A percentile compares a stretch with the other conserved stretches of the same genome.
Evolutionary conservation across 2,113 vertebrate genomes (phyloP).

Genomic region (Hyla sarda): DNA sequence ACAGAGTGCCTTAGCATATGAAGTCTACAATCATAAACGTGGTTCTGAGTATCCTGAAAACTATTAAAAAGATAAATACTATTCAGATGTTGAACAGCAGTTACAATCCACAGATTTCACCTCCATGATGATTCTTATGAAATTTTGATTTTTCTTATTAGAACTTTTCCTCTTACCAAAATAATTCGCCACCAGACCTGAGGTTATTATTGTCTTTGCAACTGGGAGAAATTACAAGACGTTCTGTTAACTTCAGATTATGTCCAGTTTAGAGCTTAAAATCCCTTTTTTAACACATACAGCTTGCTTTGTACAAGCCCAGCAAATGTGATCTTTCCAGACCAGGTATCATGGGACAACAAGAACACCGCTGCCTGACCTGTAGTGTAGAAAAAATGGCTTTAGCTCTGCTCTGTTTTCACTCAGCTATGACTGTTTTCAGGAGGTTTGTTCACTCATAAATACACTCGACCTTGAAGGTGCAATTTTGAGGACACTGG

Average conservation of each 20-base stretch:
- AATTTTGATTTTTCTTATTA: background rate
- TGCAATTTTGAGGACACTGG: background rate
- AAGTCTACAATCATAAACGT: too few relatives aligned
- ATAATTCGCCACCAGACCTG: too few relatives aligned
- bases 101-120: too few relatives aligned
- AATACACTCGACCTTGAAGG: slow-evolving; percentile 30
- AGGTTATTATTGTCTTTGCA: background rate
- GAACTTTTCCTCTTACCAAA: background rate
- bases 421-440: background rate
- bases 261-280: background rate
- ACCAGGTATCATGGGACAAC: background rate
- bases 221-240: background rate
- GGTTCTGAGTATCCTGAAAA: too few relatives aligned
- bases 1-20: too few relatives aligned
- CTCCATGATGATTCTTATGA: background rate
- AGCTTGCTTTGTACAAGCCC: background rate
- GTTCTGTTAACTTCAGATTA: background rate
- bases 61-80: too few relatives aligned
- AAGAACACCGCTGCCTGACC: slow-evolving; percentile 34
- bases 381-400: background rate
- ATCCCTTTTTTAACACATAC: background rate
- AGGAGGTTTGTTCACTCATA: background rate
- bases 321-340: slow-evolving; percentile 10
- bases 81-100: too few relatives aligned
- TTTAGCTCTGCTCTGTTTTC: slow-evolving; percentile 11